Base-by-base conservation (phyloP, 2,113 vertebrate species). In the Geococcyx californianus region DNA sequence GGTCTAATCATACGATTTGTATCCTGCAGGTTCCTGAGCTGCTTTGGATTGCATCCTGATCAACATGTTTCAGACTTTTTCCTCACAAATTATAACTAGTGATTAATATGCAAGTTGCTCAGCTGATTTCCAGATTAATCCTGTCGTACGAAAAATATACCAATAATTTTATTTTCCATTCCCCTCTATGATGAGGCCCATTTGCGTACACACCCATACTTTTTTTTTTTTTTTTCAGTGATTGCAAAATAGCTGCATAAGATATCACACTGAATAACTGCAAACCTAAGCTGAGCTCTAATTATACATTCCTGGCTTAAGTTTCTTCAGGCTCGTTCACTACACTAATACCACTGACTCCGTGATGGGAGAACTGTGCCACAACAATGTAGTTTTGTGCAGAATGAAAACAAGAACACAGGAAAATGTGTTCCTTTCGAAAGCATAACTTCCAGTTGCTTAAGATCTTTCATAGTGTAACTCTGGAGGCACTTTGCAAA, bases 371-470 rank as follows among this genome's bases (percentile, higher is more conserved):
- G 8, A 26, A 49, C 11, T 3, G 24, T 31, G 20, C 34, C 70
- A 59, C n/a, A 47, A 63, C 0, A 68, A 44, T 0, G 0, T 45
- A 54, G 15, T 34, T 84, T 60, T 64, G 44, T 29, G 47, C 17
- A 68, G 56, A 56, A 64, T 16, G 42, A 29, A 47, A 77, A 51
- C 0, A 6, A 69, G 51, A 47, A 76, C 0, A 0, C 1, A 24
- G 33, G 36, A 34, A 90, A 51, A 13, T 1, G 0, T 7, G 11
- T 79, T 87, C 75, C 44, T 55, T 85, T 56, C 3, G 0, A 51
- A 7, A 68, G 6, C 14, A 20, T 49, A 72, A 76, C 31, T 89
- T 84, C 19, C n/a, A 67, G 8, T 20, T 82, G 40, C 40, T 84
- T 49, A 78, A 87, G 38, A 25, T 5, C 7, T 55, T 45, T 80